These are phyloP conservation scores for Bemisia tabaci DNA, from an alignment of 1,140 invertebrate genomes.

Conservation along the genomic window DNA sequence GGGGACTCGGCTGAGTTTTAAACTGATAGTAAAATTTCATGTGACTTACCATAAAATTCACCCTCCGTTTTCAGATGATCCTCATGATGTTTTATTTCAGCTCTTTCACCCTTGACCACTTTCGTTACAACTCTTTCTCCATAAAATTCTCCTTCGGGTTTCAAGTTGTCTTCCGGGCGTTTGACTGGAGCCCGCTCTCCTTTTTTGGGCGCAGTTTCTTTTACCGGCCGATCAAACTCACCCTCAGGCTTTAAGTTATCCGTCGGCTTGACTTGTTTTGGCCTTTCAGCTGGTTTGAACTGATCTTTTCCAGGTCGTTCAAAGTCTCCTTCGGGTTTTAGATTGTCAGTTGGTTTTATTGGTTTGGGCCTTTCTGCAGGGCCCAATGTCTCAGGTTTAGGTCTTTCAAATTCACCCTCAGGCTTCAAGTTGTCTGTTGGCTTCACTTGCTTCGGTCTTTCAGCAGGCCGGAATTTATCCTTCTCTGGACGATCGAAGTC, in stretches of 20 bases:
- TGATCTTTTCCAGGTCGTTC: conserved; percentile 31
- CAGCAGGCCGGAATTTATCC: conserved; percentile 19
- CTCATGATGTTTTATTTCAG: no score
- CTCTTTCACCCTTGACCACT: no score
- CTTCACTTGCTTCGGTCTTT: conserved; percentile 32
- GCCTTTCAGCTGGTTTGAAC: conserved; percentile 21
- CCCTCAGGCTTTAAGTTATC: conserved; percentile 47
- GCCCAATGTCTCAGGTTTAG: conserved; percentile 21
- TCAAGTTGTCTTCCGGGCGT: conserved; percentile 38
- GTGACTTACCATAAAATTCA: no score
- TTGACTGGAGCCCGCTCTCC: conserved; percentile 40
- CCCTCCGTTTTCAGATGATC: no score
- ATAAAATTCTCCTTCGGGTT: conserved; percentile 27
- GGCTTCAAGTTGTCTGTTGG: conserved; percentile 44
- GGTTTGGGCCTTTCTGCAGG: conserved; percentile 32
- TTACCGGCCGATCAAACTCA: no score
- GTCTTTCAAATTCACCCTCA: conserved; percentile 45
- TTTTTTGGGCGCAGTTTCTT: no score
- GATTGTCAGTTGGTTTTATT: conserved; percentile 30
- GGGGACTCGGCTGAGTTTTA: no score
- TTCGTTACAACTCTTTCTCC: no score
- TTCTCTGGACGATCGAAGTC: conserved; percentile 32
- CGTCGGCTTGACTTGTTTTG: conserved; percentile 34
- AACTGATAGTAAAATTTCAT: no score
- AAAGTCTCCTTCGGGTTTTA: conserved; percentile 38